phyloP scores from a whole-genome alignment of 1,140 invertebrate genomes.

The Cydia splendana region DNA sequence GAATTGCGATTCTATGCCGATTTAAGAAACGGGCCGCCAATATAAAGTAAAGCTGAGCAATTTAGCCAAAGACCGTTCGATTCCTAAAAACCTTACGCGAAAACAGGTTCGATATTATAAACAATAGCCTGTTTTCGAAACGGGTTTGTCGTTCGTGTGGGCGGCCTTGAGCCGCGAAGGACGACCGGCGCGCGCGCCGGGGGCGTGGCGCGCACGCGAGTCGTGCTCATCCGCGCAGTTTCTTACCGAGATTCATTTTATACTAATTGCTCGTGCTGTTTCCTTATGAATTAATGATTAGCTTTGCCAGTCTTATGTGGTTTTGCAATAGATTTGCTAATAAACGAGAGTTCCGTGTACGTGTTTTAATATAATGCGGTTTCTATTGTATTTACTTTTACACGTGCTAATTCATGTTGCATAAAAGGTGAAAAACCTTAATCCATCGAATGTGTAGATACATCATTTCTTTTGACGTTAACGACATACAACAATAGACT shows the following conservation, averaged over 20 bases:
- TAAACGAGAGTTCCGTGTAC: not conserved
- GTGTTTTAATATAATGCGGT: not conserved
- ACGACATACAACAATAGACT: not conserved
- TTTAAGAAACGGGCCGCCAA: not conserved
- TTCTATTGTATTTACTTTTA: not conserved
- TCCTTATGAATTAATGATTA: constrained; percentile 28
- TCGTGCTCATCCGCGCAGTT: constrained; percentile 34
- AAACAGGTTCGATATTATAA: constrained; percentile 24
- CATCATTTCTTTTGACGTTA: constrained; percentile 8
- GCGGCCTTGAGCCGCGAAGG: constrained; percentile 68
- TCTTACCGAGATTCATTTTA: constrained; percentile 30
- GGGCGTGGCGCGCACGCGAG: constrained; percentile 53
- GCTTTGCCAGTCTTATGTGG: not conserved
- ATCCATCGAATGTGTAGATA: not conserved
- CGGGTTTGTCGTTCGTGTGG: constrained; percentile 53
- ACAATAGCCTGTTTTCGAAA: constrained; percentile 37
- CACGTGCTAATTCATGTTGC: not conserved
- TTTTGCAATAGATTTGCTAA: not conserved
- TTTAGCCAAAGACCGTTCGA: constrained; percentile 14
- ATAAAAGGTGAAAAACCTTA: constrained; percentile 8
- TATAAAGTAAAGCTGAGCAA: not conserved
- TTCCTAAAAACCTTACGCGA: constrained; percentile 21
- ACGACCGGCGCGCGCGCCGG: constrained; percentile 52
- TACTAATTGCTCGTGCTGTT: constrained; percentile 26
- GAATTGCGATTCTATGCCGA: not conserved